Conservation (phyloP, 2,113 vertebrate genomes). For the Beaufortia kweichowensis region DNA sequence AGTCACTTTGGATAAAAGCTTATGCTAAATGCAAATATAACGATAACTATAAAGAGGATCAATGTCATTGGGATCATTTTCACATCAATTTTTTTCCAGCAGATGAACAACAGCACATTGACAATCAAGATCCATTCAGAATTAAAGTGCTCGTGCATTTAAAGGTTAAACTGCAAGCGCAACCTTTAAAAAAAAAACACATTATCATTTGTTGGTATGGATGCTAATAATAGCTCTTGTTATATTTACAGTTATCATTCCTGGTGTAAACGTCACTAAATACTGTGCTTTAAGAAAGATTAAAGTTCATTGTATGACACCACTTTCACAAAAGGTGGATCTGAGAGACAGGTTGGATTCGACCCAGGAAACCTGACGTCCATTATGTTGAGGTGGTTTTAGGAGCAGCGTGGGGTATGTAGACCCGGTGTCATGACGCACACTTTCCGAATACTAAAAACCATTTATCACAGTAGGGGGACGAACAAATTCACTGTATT, state of each 20-base stretch:
- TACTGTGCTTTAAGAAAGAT: background rate
- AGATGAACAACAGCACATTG: too few relatives aligned
- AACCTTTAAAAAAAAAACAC: too few relatives aligned
- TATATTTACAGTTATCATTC: background rate
- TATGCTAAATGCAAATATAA: too few relatives aligned
- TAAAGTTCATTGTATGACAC: background rate
- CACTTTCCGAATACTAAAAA: constrained; percentile 61
- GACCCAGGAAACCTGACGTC: constrained; percentile 24
- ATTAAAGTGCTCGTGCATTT: too few relatives aligned
- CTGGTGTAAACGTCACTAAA: background rate
- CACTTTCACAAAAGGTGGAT: constrained; percentile 18
- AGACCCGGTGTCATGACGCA: constrained; percentile 54
- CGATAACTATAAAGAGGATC: too few relatives aligned
- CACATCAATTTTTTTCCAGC: too few relatives aligned
- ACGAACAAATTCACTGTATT: constrained; percentile 60
- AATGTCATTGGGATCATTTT: too few relatives aligned
- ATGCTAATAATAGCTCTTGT: too few relatives aligned
- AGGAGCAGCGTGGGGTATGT: constrained; percentile 44
- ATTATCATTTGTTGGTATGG: too few relatives aligned
- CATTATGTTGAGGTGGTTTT: constrained; percentile 55
- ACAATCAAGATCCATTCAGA: too few relatives aligned
- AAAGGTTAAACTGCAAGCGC: too few relatives aligned
- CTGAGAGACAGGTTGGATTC: constrained; percentile 16
- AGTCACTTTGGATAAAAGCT: too few relatives aligned
- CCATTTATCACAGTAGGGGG: constrained; percentile 65